Evolutionary conservation across 2,113 vertebrate species (phyloP).

Genomic region (Grus americana): DNA sequence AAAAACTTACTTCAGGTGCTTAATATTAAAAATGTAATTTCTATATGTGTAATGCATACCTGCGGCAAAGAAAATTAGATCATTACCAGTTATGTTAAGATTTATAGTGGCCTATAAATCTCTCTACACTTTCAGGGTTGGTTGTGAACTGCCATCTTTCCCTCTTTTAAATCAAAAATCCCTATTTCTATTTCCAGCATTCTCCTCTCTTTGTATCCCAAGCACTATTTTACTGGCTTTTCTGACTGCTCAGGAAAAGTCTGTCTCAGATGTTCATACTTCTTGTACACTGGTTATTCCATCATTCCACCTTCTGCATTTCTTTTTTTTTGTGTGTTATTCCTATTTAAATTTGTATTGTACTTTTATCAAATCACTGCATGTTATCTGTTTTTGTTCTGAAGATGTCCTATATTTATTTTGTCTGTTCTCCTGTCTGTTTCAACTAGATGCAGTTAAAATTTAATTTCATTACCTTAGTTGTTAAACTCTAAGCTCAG

Average conservation of each 20-base stretch:
- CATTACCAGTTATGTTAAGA: neutral
- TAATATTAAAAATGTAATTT: neutral
- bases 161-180: neutral
- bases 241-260: neutral
- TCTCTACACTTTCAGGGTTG: neutral
- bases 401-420: neutral
- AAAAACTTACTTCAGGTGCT: neutral
- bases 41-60: accelerated
- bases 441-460: neutral
- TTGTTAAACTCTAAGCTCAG: neutral
- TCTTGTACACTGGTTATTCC: neutral
- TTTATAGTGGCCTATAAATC: neutral
- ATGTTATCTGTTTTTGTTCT: neutral
- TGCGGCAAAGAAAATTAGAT: neutral
- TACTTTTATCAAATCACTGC: neutral
- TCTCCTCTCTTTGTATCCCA: neutral
- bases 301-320: neutral
- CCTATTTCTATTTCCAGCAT: neutral
- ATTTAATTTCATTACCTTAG: neutral
- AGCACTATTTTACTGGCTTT: neutral
- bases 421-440: neutral
- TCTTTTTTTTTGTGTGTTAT: neutral
- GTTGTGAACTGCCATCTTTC: neutral
- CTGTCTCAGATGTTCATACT: neutral
- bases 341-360: neutral